Base-by-base conservation (phyloP, 2,113 vertebrate species). In the Salvelinus fontinalis region DNA sequence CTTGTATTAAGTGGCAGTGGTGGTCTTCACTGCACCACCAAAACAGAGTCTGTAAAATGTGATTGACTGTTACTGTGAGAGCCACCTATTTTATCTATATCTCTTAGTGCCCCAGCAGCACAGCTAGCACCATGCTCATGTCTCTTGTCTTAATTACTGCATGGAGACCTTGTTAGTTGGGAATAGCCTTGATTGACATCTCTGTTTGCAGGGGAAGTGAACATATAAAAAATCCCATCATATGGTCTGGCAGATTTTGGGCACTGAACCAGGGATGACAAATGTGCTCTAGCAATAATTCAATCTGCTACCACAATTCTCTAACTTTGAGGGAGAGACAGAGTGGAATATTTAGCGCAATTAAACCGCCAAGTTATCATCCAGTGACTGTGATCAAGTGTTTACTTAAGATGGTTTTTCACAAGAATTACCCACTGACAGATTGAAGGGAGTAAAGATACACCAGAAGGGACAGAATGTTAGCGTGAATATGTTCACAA, bases 241-340 rank as follows among this genome's bases (percentile, higher is more conserved):
- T 95, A 95, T 95, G 94, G 94, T 95, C 93, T 90, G 91, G 92
- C 94, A 95, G 94, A 93, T 93, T 94, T 94, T 91, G 91, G 94
- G 94, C 93, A 90, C 83, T 5, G 64, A 80, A 91, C 93, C 94
- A 95, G 92, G 83, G 92, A 92, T 93, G 92, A 93, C 93, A 94
- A 95, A 95, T 93, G 93, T 93, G 93, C 92, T 93, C 93, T 92
- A 81, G 90, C 92, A 93, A 92, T 93, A 92, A 93, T 94, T 95
- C 94, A 95, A 95, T 94, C 94, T 95, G 94, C 93, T 95, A 91
- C 85, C 88, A 91, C 91, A 93, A 93, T 94, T 94, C 94, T 92
- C 88, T 91, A 93, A 94, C 92, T 94, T 94, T 93, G 91, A 93
- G 87, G 89, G 89, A 92, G 91, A 91, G 92, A 91, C 89, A 87